Evolutionary conservation across 2,888 invertebrate species (phyloP), one percentile per base, ranked within the genome.

Genomic region (Tortricodes alternella): DNA sequence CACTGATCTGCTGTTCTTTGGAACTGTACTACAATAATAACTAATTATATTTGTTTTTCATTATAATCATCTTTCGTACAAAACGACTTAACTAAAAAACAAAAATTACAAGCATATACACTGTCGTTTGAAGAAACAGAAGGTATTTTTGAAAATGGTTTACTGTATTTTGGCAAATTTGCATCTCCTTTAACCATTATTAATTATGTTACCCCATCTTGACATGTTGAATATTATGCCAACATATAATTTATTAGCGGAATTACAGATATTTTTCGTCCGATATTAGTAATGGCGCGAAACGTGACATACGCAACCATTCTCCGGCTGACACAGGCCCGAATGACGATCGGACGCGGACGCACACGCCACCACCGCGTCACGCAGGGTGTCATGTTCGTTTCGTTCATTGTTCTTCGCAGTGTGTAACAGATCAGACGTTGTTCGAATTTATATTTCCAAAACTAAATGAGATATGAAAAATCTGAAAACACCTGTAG

Each of bases 381-480:
- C 34, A 6, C 34, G 34, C 34, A 15, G 34, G 34, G 34, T 32
- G 15, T 29, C 7, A 34, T 0, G 15, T 34, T 5, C 13, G 15
- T 15, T 2, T 34, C 34, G 34, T 6, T 15, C 34, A 15, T 34
- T 34, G 15, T 34, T 27, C 29, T 44, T 29, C n/a, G 27, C n/a
- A 27, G 27, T 44, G 13, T 35, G 24, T 3, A 29, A 32, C 55
- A 23, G 39, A 48, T 52, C 15, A 56, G 35, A 56, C 59, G 51
- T 53, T 53, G 48, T 51, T 53, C 44, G 50, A 56, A 56, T 62
- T 15, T 53, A 50, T 57, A 60, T 53, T 46, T 53, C 50, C 46
- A 29, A 55, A 60, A 60, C 60, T 41, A 58, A 48, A 53, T 41
- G 13, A 51, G 44, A 56, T 59, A 58, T 43, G 15, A 58, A 53